Evolutionary conservation across 2,797 vertebrate species (phyloP).

Genomic region (Anguilla marmorata): DNA sequence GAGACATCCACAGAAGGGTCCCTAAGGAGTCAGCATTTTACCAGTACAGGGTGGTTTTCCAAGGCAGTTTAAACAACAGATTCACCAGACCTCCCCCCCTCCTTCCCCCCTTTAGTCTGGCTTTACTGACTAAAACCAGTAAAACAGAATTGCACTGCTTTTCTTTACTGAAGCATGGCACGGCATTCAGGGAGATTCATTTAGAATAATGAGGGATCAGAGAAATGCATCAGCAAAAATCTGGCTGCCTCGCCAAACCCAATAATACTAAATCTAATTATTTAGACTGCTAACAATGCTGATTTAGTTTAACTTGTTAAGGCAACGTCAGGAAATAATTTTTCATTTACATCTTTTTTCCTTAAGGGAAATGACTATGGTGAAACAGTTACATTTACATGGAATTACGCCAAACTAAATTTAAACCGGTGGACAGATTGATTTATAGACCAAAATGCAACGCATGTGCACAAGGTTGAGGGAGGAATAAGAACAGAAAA

Average conservation of each 20-base stretch:
- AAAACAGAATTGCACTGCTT: not conserved
- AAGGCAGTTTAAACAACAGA: not conserved
- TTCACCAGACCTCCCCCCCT: not conserved
- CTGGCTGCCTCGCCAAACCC: not conserved
- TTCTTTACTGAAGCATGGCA: not conserved
- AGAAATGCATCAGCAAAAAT: not conserved
- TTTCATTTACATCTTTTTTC: not conserved
- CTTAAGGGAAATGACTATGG: not conserved
- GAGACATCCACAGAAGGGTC: not conserved
- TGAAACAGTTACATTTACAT: not conserved
- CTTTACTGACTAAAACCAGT: not conserved
- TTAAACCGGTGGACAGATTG: not conserved
- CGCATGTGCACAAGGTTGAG: not conserved
- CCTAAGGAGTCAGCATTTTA: slow-evolving; percentile 21
- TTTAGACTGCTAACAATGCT: not conserved
- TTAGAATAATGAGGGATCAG: not conserved
- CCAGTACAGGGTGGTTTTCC: not conserved
- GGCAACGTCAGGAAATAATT: not conserved
- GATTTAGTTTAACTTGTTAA: not conserved
- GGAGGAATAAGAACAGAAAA: not conserved
- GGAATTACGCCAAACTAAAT: not conserved
- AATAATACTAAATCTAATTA: not conserved
- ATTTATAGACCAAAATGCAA: not conserved
- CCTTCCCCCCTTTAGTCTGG: no score
- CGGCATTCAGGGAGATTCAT: not conserved